Evolutionary conservation across 2,113 vertebrate species (phyloP).

Genomic region (Hippocampus barbouri): DNA sequence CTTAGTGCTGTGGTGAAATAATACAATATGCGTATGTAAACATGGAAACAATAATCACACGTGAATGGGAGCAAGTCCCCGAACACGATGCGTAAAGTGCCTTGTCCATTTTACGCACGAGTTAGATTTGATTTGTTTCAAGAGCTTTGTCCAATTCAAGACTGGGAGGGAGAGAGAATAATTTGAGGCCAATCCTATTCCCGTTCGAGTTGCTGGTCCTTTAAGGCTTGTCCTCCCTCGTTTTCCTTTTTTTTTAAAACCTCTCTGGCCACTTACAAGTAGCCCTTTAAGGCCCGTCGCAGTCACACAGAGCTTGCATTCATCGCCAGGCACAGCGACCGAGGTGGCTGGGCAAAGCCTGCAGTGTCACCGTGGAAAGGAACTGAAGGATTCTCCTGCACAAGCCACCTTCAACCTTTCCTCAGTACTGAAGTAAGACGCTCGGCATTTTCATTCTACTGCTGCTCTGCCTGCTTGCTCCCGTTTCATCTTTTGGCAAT

Average conservation of each 20-base stretch:
- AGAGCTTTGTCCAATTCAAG: background rate
- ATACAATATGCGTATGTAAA: background rate
- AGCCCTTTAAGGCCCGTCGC: slow-evolving; percentile 74
- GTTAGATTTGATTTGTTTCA: background rate
- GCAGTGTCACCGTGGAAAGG: slow-evolving; percentile 70
- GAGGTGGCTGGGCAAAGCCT: slow-evolving; percentile 65
- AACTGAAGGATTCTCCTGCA: slow-evolving; percentile 70
- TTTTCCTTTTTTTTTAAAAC: slow-evolving; percentile 42
- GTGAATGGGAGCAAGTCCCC: background rate
- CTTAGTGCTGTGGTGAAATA: too few species aligned
- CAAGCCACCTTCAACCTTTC: slow-evolving; percentile 66
- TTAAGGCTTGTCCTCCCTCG: slow-evolving; percentile 61
- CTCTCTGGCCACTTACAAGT: slow-evolving; percentile 65
- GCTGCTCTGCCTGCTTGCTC: slow-evolving; percentile 19
- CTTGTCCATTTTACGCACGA: background rate
- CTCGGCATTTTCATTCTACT: slow-evolving; percentile 51
- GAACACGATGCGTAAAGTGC: background rate
- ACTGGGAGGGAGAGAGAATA: background rate
- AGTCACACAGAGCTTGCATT: slow-evolving; percentile 78
- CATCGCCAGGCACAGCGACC: slow-evolving; percentile 66
- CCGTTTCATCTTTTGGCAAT: slow-evolving; percentile 1
- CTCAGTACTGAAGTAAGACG: slow-evolving; percentile 72
- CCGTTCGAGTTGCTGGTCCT: slow-evolving; percentile 52
- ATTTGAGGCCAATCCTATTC: slow-evolving; percentile 49
- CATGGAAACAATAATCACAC: background rate